A percentile compares a stretch with the other conserved stretches of the same genome.
These are phyloP conservation scores for Poeciliopsis retropinna DNA, from an alignment of 2,113 vertebrate genomes.

Conservation along the genomic window DNA sequence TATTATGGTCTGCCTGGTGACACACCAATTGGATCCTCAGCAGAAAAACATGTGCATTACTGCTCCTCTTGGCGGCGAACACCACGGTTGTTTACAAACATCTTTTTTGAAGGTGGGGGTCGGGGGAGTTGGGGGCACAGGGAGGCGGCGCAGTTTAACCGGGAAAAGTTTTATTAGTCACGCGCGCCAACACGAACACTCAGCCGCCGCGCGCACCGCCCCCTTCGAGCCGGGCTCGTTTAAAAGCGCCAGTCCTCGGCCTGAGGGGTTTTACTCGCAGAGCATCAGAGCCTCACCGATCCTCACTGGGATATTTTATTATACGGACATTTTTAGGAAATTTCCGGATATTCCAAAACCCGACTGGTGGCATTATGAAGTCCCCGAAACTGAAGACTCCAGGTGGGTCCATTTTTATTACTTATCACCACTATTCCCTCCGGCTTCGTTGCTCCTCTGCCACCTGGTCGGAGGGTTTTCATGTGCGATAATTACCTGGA, in stretches of 20 bases:
- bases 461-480: no score
- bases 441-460: no score
- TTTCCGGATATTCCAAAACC: slow-evolving; percentile 21
- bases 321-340: no score
- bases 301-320: not conserved
- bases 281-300: not conserved
- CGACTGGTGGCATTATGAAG: slow-evolving; percentile 70
- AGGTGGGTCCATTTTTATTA: slow-evolving; percentile 42
- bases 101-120: slow-evolving; percentile 7
- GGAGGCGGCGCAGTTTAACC: slow-evolving; percentile 14
- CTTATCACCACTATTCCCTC: no score
- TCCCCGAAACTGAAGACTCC: slow-evolving; percentile 75
- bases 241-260: slow-evolving; percentile 55
- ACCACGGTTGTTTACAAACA: slow-evolving; percentile 73
- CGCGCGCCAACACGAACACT: not conserved
- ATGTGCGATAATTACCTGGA: not conserved
- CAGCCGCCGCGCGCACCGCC: slow-evolving; percentile 51
- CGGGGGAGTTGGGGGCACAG: slow-evolving; percentile 50
- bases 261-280: not conserved
- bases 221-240: slow-evolving; percentile 36
- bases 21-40: not conserved
- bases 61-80: slow-evolving; percentile 30
- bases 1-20: not conserved
- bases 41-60: slow-evolving; percentile 53
- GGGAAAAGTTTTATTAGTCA: not conserved